Evolutionary conservation across 2,888 invertebrate genomes (phyloP).

Genomic region (Habroteleia sp.): DNA sequence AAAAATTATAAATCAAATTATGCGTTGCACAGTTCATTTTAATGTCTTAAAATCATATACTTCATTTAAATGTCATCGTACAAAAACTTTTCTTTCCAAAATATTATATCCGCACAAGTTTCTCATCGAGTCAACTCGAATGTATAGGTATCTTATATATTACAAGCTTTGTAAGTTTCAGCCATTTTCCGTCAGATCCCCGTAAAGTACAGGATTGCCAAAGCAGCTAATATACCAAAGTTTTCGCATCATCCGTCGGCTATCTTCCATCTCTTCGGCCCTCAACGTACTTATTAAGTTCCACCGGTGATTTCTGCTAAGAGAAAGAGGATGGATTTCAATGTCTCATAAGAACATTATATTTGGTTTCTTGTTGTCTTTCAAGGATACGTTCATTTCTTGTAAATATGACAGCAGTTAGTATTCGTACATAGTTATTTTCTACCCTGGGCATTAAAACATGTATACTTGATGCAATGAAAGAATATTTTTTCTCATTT

Average conservation of each 20-base stretch:
- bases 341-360: conserved; percentile 58
- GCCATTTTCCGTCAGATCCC: conserved; percentile 67
- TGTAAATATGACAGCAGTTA: conserved; percentile 27
- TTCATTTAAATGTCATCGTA: conserved; percentile 43
- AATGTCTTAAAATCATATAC: conserved; percentile 30
- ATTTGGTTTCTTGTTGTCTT: conserved; percentile 55
- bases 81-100: conserved; percentile 59
- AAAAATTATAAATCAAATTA: no score
- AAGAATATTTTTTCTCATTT: conserved; percentile 4
- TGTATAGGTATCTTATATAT: conserved; percentile 65
- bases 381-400: conserved; percentile 15
- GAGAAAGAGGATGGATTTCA: conserved; percentile 62
- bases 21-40: no score
- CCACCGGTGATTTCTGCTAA: conserved; percentile 77
- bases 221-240: conserved; percentile 80
- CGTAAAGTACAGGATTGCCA: conserved; percentile 78
- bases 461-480: conserved; percentile 11
- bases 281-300: conserved; percentile 80
- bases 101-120: conserved; percentile 61
- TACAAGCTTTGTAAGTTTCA: conserved; percentile 71
- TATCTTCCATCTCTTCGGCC: conserved; percentile 76
- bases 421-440: conserved; percentile 42
- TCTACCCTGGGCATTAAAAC: conserved; percentile 12
- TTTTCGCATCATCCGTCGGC: conserved; percentile 80
- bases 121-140: conserved; percentile 57